These are phyloP conservation scores for Dinoponera quadriceps DNA, from an alignment of 1,140 invertebrate species.

Conservation along the genomic window DNA sequence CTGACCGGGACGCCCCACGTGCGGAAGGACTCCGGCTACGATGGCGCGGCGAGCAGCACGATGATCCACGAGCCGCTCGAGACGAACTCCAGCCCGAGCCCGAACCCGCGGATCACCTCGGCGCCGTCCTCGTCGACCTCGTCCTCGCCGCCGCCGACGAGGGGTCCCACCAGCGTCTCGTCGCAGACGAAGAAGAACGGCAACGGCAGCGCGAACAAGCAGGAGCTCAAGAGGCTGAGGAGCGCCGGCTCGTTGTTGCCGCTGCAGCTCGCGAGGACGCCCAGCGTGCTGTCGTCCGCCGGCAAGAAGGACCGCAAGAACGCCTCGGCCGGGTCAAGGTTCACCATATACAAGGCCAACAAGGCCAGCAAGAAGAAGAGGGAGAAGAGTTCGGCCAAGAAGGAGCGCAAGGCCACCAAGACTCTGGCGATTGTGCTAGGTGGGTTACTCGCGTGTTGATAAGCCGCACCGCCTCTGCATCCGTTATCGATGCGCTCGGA, in stretches of 20 bases:
- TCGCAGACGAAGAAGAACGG: slow-evolving; percentile 81
- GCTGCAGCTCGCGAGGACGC: slow-evolving; percentile 79
- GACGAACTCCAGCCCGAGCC: slow-evolving; percentile 82
- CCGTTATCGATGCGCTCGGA: slow-evolving; percentile 31
- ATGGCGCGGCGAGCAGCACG: slow-evolving; percentile 77
- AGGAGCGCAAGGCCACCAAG: slow-evolving; percentile 99
- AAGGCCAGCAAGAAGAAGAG: slow-evolving; percentile 97
- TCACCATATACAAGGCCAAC: slow-evolving; percentile 96
- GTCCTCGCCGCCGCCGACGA: slow-evolving; percentile 76
- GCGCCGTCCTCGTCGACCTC: slow-evolving; percentile 83
- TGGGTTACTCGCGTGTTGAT: slow-evolving; percentile 81
- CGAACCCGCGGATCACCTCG: slow-evolving; percentile 80
- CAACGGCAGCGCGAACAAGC: slow-evolving; percentile 75
- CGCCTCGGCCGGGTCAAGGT: slow-evolving; percentile 89
- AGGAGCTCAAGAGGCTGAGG: slow-evolving; percentile 82
- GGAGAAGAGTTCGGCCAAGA: slow-evolving; percentile 97
- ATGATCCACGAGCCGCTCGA: slow-evolving; percentile 80
- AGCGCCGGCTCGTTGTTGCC: slow-evolving; percentile 81
- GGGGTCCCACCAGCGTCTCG: slow-evolving; percentile 40
- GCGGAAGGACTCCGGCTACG: slow-evolving; percentile 76
- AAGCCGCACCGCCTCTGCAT: slow-evolving; percentile 15
- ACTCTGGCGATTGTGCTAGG: slow-evolving; percentile 99
- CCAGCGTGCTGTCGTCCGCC: slow-evolving; percentile 76
- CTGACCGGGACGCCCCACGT: slow-evolving; percentile 72
- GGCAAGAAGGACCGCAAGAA: slow-evolving; percentile 90